Evolutionary conservation across 2,888 invertebrate species (phyloP), one percentile per base, ranked within the genome.

Genomic region (Athrips mouffetella): DNA sequence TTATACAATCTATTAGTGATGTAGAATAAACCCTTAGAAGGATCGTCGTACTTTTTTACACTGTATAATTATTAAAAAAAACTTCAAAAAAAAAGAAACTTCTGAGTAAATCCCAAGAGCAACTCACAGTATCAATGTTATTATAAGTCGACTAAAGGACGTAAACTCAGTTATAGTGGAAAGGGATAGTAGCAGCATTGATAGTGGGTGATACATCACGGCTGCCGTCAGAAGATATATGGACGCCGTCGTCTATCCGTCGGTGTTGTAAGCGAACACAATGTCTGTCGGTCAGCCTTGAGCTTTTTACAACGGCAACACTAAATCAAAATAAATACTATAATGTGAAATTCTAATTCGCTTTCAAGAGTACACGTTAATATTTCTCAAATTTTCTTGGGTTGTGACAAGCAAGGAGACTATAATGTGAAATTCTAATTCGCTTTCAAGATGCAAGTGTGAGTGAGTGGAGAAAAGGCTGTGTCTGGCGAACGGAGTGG

Each of bases 191-290:
- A 37, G 37, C 59, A 53, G 71, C 65, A 71, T 69, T 70, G 74
- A 78, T 77, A 65, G 69, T 59, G 53, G 62, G 69, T 62, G 60
- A 76, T 79, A 74, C 68, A 74, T 78, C 78, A 79, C 73, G 66
- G 58, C 51, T 59, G 61, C 59, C 67, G 68, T 67, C 64, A 62
- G 55, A 65, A 77, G 77, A 81, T 80, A 75, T 76, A 80, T 73
- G 73, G 69, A 60, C 63, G 63, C 63, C 70, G 71, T 73, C 63
- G 69, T 65, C 70, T 69, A 77, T 76, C 71, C 67, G 67, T 64
- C 45, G 16, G 53, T 54, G 60, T 62, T 60, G 60, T 57, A 63
- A 65, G 61, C 62, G 67, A 67, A 62, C 61, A 56, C 55, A 62
- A 57, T 57, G 60, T 54, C 55, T 58, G 39, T 53, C 46, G 42